Evolutionary conservation across 2,888 invertebrate genomes (phyloP), one percentile per base, ranked within the genome.

Genomic region (Anoplius nigerrimus): DNA sequence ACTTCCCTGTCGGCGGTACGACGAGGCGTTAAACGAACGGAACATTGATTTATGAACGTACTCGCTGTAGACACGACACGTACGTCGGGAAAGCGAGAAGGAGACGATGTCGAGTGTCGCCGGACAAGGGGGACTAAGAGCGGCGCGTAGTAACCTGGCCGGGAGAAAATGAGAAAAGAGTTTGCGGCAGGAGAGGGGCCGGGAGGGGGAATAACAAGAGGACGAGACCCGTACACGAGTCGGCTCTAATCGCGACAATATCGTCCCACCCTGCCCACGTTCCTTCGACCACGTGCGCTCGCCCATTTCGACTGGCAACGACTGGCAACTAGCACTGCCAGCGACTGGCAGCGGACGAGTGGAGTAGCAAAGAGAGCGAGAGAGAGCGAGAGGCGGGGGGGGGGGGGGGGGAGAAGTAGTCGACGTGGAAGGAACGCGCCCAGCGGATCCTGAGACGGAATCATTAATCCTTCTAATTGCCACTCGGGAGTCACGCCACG

Each of bases 381-480:
- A 42, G 20, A n/a, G 20, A 27, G 13, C 52, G 61, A 61, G 65
- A 55, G 22, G 54, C 57, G 60, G 34, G 43, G 53, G 56, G 51
- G 46, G 34, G 22, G 27, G 61, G 51, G 57, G 42, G 27, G 63
- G 57, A 58, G 71, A 66, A 54, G 60, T 6, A 6, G 24, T 13
- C 34, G 34, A 34, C 34, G 34, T 34, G 34, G 34, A 34, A 34
- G 34, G 34, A 34, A 34, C 34, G 34, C 34, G 34, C 34, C 8
- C 60, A 53, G n/a, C 57, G 53, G 34, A 57, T 67, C 64, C 68
- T 67, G 69, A 63, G 70, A 75, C 78, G 74, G 70, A 82, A 84
- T 84, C 85, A 84, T 84, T 83, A 85, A 84, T 84, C 85, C 82
- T 84, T 82, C 82, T 85, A 84, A 84, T 84, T 84, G 84, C 84